These are phyloP conservation scores for Globia sparganii DNA, from an alignment of 2,888 invertebrate species.

Conservation along the genomic window DNA sequence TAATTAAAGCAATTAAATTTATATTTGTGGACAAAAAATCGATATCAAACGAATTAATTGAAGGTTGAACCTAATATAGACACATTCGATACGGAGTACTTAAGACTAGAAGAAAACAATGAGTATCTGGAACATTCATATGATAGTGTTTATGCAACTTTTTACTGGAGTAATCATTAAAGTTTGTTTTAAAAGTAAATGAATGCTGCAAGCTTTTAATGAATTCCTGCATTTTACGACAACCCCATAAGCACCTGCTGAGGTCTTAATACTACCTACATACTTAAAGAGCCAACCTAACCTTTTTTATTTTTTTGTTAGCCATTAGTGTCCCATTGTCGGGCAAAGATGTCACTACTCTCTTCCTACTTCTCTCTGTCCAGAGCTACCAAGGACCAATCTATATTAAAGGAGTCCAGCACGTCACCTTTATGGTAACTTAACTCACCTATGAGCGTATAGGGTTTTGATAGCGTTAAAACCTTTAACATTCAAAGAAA, in stretches of 20 bases:
- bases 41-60: conserved; percentile 25
- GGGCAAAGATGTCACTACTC: background rate
- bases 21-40: conserved; percentile 39
- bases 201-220: background rate
- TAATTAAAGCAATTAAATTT: conserved; percentile 33
- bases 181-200: background rate
- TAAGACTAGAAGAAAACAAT: conserved; percentile 20
- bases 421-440: too few species aligned
- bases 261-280: background rate
- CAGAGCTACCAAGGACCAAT: too few species aligned
- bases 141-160: background rate
- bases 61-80: conserved; percentile 27
- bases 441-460: too few species aligned
- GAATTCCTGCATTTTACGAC: background rate
- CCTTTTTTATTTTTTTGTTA: background rate
- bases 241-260: background rate
- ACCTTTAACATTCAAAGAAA: conserved; percentile 18
- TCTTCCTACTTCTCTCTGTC: too few species aligned
- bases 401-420: background rate
- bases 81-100: conserved; percentile 41
- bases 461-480: background rate
- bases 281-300: too few species aligned
- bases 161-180: background rate
- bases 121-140: background rate
- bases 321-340: background rate